Percentiles rank a stretch among this genome's conserved stretches.
phyloP scores from a whole-genome alignment of 2,888 invertebrate genomes.

The Drosophila melanocephala region DNA sequence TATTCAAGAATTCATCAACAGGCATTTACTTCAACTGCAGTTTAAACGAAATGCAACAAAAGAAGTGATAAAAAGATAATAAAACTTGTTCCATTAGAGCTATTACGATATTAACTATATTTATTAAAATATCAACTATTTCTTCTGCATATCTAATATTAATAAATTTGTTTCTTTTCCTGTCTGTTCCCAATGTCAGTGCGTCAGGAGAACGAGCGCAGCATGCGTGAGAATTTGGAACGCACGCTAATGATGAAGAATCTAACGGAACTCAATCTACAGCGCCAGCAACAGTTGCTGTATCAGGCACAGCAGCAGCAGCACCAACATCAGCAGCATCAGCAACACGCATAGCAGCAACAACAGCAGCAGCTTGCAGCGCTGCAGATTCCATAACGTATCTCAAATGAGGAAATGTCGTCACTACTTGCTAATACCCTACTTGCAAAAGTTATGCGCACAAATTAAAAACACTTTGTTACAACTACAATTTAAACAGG shows the following conservation, averaged over 20 bases:
- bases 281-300: constrained; percentile 61
- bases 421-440: constrained; percentile 8
- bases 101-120: background rate
- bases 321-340: constrained; percentile 40
- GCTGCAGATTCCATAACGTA: constrained; percentile 41
- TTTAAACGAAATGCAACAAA: constrained; percentile 81
- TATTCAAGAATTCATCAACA: constrained; percentile 83
- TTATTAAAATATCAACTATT: background rate
- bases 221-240: constrained; percentile 92
- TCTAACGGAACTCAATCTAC: constrained; percentile 80
- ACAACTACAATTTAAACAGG: constrained; percentile 58
- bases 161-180: constrained; percentile 19
- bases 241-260: constrained; percentile 84
- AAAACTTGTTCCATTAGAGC: constrained; percentile 72
- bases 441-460: constrained; percentile 74
- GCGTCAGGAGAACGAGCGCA: constrained; percentile 94
- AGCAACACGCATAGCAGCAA: constrained; percentile 10
- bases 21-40: constrained; percentile 85
- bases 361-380: constrained; percentile 21
- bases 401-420: background rate
- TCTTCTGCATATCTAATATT: background rate
- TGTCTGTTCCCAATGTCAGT: constrained; percentile 87
- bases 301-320: constrained; percentile 55
- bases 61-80: constrained; percentile 28
- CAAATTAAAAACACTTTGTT: constrained; percentile 68